These are phyloP conservation scores for Ivindomyrus marchei DNA, from an alignment of 2,113 vertebrate species.

Conservation along the genomic window DNA sequence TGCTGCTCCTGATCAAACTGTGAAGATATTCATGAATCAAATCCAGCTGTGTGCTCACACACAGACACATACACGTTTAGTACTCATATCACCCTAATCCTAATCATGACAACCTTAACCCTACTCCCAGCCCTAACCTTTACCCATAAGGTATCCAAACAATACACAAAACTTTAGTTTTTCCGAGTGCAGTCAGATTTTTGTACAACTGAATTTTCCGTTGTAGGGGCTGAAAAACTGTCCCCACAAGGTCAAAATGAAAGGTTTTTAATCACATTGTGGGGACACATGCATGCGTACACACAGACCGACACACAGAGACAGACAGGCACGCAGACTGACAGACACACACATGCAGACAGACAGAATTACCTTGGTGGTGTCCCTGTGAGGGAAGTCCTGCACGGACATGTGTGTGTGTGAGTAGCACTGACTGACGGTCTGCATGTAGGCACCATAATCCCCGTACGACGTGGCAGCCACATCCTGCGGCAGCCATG, in stretches of 20 bases:
- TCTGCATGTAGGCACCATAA: neutral
- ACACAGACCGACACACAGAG: neutral
- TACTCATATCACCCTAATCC: neutral
- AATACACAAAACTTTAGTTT: neutral
- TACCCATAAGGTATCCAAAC: neutral
- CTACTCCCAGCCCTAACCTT: neutral
- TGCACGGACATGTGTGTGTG: neutral
- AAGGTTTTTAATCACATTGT: neutral
- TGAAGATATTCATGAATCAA: neutral
- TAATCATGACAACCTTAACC: neutral
- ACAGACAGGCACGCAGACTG: neutral
- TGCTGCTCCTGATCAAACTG: neutral
- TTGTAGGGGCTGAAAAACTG: neutral
- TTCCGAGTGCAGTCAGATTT: neutral
- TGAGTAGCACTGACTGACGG: neutral
- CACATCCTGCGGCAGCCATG: neutral
- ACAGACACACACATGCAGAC: neutral
- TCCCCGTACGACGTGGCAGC: neutral
- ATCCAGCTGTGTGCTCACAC: neutral
- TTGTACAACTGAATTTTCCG: neutral
- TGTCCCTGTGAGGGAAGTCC: neutral
- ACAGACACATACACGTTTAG: neutral
- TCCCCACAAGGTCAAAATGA: neutral
- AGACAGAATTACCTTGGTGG: neutral
- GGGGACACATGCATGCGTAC: neutral